Evolutionary conservation across 2,797 vertebrate genomes (phyloP).

Genomic region (Uromys caudimaculatus): DNA sequence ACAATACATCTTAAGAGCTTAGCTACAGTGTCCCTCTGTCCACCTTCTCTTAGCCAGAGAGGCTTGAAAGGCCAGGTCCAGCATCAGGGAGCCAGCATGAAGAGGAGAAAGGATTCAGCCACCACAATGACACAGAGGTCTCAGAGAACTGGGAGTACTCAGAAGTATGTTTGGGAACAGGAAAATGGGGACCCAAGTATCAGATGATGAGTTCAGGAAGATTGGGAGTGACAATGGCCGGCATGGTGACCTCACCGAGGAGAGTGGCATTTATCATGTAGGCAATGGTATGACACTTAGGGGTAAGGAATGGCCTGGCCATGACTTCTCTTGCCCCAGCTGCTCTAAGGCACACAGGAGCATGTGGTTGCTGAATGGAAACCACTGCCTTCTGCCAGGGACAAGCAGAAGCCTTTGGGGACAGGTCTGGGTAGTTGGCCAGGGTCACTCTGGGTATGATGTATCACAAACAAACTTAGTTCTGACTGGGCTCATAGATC

Average conservation of each 20-base stretch:
- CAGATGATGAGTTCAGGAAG: neutral
- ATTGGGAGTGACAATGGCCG: neutral
- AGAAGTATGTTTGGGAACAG: neutral
- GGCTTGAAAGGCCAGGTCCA: neutral
- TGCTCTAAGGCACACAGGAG: neutral
- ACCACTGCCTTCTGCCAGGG: constrained; percentile 60
- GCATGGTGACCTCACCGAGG: neutral
- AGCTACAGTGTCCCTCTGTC: neutral
- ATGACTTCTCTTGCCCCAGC: neutral
- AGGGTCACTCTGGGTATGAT: neutral
- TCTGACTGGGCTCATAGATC: neutral
- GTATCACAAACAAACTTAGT: neutral
- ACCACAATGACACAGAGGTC: rapidly evolving
- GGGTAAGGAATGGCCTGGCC: neutral
- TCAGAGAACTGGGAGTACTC: rapidly evolving
- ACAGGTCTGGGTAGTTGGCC: neutral
- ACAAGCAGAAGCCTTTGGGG: constrained; percentile 38
- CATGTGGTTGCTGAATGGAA: constrained; percentile 41
- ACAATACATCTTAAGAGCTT: neutral
- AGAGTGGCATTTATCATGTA: neutral
- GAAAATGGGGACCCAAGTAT: neutral
- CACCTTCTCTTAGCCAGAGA: neutral
- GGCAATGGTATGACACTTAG: neutral
- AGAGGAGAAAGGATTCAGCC: neutral
- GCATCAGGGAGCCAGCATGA: rapidly evolving